Base-by-base conservation (phyloP, 2,888 invertebrate genomes). In the Aquatica leii region DNA sequence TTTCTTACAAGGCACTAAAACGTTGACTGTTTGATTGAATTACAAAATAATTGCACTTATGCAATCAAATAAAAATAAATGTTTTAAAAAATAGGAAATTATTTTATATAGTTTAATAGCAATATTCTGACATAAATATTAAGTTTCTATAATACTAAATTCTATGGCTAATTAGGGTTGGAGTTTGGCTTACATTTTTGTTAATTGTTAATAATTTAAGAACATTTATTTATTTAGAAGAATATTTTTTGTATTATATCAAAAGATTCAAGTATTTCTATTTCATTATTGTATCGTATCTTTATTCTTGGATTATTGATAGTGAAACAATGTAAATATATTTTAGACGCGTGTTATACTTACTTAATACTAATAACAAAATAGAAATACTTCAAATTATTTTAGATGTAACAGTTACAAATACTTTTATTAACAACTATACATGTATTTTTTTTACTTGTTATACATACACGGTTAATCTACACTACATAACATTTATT, bases 171-270 rank as follows among this genome's bases (percentile, higher is more conserved):
- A 60, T 60, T 58, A 69, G 71, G 69, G 71, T 69, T 71, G 71
- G 71, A 71, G 71, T 71, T 71, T 67, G 62, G 66, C 71, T 71
- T 71, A 71, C 71, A 71, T 58, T 69, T 62, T 64, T 52, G 1
- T n/a, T 67, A 54, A 64, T 60, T 41, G 46, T 56, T 34, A 34
- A 54, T 59, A 59, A 63, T 63, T 63, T 63, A 63, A 59, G 59
- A 50, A 63, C 59, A 63, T 55, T 53, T 31, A 51, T 24, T 24
- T 24, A 24, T 24, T 24, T 24, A 24, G 24, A 57, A 58, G 53
- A 53, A 62, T 51, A 57, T 55, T 52, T 55, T 31, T 51, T n/a
- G 21, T 20, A 24, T 24, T 24, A 24, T 24, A 24, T 6, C 24
- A 24, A n/a, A n/a, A n/a, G n/a, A n/a, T n/a, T 24, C 6, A 24